Conservation (phyloP, 1,140 invertebrate species). For the Bradysia coprophila region DNA sequence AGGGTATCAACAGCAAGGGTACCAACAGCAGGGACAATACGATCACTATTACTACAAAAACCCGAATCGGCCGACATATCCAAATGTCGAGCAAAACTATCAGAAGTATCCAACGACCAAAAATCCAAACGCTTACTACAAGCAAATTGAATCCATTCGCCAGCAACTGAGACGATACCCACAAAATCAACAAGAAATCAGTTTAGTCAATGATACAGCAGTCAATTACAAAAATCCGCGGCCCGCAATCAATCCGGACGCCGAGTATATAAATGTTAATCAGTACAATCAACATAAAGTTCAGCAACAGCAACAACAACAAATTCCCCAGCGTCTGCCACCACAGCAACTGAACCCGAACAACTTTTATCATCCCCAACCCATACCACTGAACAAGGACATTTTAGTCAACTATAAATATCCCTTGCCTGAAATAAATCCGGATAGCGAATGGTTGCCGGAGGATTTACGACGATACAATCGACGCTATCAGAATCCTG, state of each 20-base stretch:
- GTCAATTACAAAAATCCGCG: constrained; percentile 38
- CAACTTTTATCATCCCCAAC: constrained; percentile 7
- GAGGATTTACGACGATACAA: neutral
- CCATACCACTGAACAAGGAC: constrained; percentile 25
- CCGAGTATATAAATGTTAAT: constrained; percentile 33
- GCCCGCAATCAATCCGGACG: constrained; percentile 42
- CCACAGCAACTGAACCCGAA: constrained; percentile 6
- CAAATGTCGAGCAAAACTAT: constrained; percentile 5
- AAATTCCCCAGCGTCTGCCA: constrained; percentile 1
- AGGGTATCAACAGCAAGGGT: neutral
- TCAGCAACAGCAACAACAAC: constrained; percentile 7
- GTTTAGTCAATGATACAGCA: constrained; percentile 35
- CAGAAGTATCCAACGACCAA: constrained; percentile 5
- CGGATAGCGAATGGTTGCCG: constrained; percentile 25
- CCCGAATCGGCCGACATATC: constrained; percentile 12
- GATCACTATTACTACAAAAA: constrained; percentile 6
- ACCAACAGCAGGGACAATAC: constrained; percentile 5
- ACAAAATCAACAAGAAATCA: constrained; percentile 19
- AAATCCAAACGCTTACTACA: constrained; percentile 1
- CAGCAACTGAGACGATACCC: constrained; percentile 22
- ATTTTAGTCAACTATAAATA: constrained; percentile 30
- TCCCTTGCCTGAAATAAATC: constrained; percentile 28
- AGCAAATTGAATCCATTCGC: constrained; percentile 7
- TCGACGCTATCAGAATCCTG: neutral
- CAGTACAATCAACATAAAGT: constrained; percentile 6